Conservation (phyloP, 2,888 invertebrate species). For the Rhagophthalmus giganteus region DNA sequence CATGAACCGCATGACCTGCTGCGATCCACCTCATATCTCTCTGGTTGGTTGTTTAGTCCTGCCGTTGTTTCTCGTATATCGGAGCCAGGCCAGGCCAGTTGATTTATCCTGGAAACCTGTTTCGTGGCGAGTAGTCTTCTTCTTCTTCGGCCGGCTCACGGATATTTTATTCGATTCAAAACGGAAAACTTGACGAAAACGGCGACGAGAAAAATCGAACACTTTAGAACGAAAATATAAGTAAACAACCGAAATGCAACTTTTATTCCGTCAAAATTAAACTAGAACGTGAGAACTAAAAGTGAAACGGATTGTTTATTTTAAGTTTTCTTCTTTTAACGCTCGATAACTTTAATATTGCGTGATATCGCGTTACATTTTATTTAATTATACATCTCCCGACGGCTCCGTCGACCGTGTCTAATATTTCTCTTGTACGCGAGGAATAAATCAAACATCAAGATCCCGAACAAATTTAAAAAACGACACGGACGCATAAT, state of each 20-base stretch:
- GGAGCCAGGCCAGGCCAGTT: conserved; percentile 48
- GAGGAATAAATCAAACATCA: conserved; percentile 6
- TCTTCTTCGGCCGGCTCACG: conserved; percentile 46
- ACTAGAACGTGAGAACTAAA: neutral
- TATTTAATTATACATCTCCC: neutral
- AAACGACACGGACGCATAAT: too few relatives aligned
- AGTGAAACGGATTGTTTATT: neutral
- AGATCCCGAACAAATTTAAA: too few relatives aligned
- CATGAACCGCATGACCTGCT: conserved; percentile 55
- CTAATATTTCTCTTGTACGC: neutral
- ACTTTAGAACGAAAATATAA: too few relatives aligned
- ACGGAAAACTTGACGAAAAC: too few relatives aligned
- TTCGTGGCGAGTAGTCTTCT: conserved; percentile 41
- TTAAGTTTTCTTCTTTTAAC: neutral
- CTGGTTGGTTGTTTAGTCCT: conserved; percentile 42
- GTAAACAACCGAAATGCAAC: too few relatives aligned
- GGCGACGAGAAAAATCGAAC: too few relatives aligned
- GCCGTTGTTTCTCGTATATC: conserved; percentile 49
- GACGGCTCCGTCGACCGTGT: conserved; percentile 4
- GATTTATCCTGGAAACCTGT: conserved; percentile 52
- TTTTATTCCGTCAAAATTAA: too few relatives aligned
- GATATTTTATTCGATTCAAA: conserved; percentile 47
- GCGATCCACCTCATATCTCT: conserved; percentile 45
- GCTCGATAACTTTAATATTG: neutral
- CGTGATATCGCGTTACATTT: neutral